Percentiles rank a stretch among this genome's conserved stretches.
Evolutionary conservation across 2,113 vertebrate species (phyloP).

Genomic region (Formicarius rufipectus): DNA sequence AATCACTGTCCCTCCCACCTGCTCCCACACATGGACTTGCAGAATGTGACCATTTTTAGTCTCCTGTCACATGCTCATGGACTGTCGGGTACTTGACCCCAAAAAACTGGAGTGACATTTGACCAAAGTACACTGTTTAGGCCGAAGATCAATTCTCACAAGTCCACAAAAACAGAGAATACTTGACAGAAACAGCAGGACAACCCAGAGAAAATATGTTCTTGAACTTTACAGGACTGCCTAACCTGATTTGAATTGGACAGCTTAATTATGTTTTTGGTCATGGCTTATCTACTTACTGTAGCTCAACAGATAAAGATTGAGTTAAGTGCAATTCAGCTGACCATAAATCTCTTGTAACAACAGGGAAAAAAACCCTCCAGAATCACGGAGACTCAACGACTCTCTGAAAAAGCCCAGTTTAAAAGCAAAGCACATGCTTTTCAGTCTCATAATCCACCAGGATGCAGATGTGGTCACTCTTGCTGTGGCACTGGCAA

Average conservation of each 20-base stretch:
- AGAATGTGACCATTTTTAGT: not conserved
- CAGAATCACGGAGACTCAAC: not conserved
- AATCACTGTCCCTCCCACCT: not conserved
- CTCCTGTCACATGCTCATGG: not conserved
- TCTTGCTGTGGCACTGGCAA: not conserved
- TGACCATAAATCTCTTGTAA: not conserved
- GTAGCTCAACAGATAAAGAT: not conserved
- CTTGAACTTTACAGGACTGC: not conserved
- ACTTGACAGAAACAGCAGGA: not conserved
- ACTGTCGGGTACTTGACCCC: not conserved
- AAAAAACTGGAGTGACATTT: not conserved
- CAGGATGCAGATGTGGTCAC: not conserved
- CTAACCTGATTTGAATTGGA: not conserved
- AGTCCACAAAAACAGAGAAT: not conserved
- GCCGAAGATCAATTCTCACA: slow-evolving; percentile 25
- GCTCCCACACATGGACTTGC: not conserved
- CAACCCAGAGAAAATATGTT: not conserved
- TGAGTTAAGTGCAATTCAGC: not conserved
- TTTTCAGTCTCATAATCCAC: not conserved
- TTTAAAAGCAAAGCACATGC: not conserved
- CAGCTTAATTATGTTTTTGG: not conserved
- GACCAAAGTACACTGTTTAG: not conserved
- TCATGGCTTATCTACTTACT: not conserved
- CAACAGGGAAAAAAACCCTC: accelerated
- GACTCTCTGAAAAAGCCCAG: not conserved